A percentile compares a stretch with the other conserved stretches of the same genome.
Evolutionary conservation across 2,797 vertebrate genomes (phyloP).

Genomic region (Sebastes glaucus): DNA sequence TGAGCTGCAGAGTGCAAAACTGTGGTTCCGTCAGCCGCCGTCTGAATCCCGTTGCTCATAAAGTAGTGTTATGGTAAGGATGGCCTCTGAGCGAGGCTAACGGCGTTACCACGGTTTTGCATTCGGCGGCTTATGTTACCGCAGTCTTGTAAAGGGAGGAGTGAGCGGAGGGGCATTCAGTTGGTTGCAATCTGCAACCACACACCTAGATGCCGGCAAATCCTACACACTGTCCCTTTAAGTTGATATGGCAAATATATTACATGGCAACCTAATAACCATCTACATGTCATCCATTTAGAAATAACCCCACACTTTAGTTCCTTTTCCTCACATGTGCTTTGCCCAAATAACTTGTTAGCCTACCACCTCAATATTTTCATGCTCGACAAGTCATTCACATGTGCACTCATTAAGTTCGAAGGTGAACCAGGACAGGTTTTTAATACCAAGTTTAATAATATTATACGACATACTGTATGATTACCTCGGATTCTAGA

Average conservation of each 20-base stretch:
- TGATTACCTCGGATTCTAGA: conserved; percentile 13
- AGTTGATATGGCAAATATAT: not conserved
- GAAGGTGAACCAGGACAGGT: conserved; percentile 21
- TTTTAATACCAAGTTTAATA: conserved; percentile 28
- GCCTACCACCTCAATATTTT: not conserved
- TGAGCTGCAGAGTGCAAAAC: too few species aligned
- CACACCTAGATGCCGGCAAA: not conserved
- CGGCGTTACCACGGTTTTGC: too few species aligned
- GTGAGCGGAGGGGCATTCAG: too few species aligned
- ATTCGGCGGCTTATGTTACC: too few species aligned
- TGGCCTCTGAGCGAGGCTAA: rapidly evolving
- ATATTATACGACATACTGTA: not conserved
- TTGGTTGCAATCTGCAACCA: too few species aligned
- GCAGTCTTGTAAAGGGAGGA: too few species aligned
- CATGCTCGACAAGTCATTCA: not conserved
- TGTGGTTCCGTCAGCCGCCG: too few species aligned
- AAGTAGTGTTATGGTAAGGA: too few species aligned
- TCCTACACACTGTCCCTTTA: not conserved
- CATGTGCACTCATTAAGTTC: not conserved
- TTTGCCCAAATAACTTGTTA: not conserved
- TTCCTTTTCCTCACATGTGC: not conserved
- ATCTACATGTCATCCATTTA: not conserved
- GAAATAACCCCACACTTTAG: not conserved
- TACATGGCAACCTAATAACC: not conserved
- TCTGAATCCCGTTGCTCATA: too few species aligned